Percentiles rank a stretch among this genome's conserved stretches.
Evolutionary conservation across 2,888 invertebrate species (phyloP).

Genomic region (Cryptus armator): DNA sequence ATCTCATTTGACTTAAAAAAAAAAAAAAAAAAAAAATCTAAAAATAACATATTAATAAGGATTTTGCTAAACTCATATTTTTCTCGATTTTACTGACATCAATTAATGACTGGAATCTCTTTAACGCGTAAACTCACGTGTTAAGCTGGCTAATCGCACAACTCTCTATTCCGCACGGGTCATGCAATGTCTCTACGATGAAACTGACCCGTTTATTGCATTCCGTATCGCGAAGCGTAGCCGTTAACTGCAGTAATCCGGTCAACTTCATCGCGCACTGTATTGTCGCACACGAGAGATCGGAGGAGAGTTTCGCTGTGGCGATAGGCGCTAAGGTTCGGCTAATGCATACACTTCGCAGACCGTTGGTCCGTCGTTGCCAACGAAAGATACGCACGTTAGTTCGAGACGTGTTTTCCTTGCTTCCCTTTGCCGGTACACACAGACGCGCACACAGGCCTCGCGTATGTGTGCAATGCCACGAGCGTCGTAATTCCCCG

Average conservation of each 20-base stretch:
- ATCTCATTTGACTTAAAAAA: too few relatives aligned
- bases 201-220: conserved; percentile 11
- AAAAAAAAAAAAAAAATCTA: background rate
- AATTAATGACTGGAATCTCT: background rate
- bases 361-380: conserved; percentile 56
- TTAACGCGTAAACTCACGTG: background rate
- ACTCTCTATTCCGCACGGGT: background rate
- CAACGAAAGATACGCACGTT: conserved; percentile 72
- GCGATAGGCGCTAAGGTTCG: conserved; percentile 14
- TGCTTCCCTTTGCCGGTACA: conserved; percentile 35
- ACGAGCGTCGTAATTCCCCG: conserved; percentile 54
- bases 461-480: conserved; percentile 48
- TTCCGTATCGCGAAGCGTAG: background rate
- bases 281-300: background rate
- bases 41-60: background rate
- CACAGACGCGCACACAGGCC: background rate
- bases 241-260: background rate
- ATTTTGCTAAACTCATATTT: too few relatives aligned
- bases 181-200: background rate
- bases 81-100: background rate
- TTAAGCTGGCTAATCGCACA: background rate
- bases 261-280: background rate
- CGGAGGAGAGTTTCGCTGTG: conserved; percentile 5
- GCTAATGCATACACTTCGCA: conserved; percentile 28
- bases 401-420: conserved; percentile 63